Evolutionary conservation across 2,888 invertebrate species (phyloP), one percentile per base, ranked within the genome.

Genomic region (Hirtodrosophila trivittata): DNA sequence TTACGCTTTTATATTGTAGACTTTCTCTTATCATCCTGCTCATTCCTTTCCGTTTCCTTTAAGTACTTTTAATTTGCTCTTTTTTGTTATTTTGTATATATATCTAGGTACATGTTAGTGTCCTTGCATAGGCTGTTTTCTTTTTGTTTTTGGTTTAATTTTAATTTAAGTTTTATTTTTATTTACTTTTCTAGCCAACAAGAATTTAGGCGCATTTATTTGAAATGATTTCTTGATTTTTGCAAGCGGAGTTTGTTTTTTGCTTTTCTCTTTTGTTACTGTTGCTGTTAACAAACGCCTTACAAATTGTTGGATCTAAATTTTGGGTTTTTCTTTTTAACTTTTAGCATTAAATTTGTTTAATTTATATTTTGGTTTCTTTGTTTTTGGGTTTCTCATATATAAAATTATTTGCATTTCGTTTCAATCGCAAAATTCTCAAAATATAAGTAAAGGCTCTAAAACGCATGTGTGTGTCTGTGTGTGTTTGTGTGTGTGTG

Each of bases 401-500:
- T 82, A 85, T 82, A 80, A 80, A 80, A 85, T 77, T 85, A 69
- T 78, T 85, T 73, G 78, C 78, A 62, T 75, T 21, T 75, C 63
- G 62, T 69, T 65, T 69, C 65, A 56, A 66, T 66, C 72, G 82
- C 68, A 87, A 88, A 82, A 75, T 74, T 78, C 81, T 87, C 86
- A 75, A 82, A 88, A 86, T 88, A 86, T 88, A 88, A 88, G 86
- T 89, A 89, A 89, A 88, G 84, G 86, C 85, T 89, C 86, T 87
- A 87, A 87, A 88, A 85, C 86, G 76, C 83, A 73, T 66, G 50
- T 62, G 59, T 63, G 49, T 68, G 54, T 52, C 28, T 51, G 62
- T 74, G 25, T 64, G 50, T 28, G 25, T 25, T 3, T 25, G 5
- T 8, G 33, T 56, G 62, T 51, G 32, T 65, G 52, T 43, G 21